A percentile compares a stretch with the other conserved stretches of the same genome.
phyloP scores from a whole-genome alignment of 2,888 invertebrate species.

The Athrips mouffetella region DNA sequence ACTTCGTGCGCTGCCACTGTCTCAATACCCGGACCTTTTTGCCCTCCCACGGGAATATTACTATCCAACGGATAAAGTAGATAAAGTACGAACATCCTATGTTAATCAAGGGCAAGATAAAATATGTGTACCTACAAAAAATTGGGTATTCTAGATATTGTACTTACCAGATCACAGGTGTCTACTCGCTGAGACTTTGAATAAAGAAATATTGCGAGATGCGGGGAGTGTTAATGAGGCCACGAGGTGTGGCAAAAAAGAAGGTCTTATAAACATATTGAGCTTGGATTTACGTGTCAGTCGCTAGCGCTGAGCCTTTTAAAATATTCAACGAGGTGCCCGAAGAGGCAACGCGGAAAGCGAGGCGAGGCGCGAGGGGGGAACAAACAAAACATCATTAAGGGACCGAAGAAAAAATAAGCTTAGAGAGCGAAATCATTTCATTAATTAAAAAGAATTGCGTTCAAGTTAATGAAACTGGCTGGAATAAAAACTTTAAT shows the following conservation, averaged over 20 bases:
- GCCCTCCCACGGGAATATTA: constrained; percentile 3
- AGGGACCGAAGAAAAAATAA: constrained; percentile 37
- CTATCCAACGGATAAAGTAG: constrained; percentile 3
- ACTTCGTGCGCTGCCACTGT: neutral
- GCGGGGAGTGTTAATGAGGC: constrained; percentile 17
- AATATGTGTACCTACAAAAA: no score
- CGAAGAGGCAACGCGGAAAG: constrained; percentile 14
- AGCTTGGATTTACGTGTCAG: constrained; percentile 37
- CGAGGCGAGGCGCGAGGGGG: constrained; percentile 18
- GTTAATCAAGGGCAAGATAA: constrained; percentile 7
- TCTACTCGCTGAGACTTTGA: no score
- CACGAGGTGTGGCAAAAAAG: constrained; percentile 12
- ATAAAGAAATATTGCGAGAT: no score
- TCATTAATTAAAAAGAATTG: constrained; percentile 54
- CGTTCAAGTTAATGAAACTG: constrained; percentile 50
- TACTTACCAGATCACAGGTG: no score
- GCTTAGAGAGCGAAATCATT: constrained; percentile 41
- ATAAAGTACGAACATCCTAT: neutral
- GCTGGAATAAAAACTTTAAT: constrained; percentile 43
- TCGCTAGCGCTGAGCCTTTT: constrained; percentile 35
- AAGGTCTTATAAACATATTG: constrained; percentile 29
- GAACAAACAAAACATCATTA: constrained; percentile 47
- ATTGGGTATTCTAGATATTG: no score
- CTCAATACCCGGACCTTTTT: constrained; percentile 8
- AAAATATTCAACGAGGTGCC: constrained; percentile 43